Percentiles rank a stretch among this genome's conserved stretches.
phyloP scores from a whole-genome alignment of 2,113 vertebrate species.

The Callithrix jacchus region DNA sequence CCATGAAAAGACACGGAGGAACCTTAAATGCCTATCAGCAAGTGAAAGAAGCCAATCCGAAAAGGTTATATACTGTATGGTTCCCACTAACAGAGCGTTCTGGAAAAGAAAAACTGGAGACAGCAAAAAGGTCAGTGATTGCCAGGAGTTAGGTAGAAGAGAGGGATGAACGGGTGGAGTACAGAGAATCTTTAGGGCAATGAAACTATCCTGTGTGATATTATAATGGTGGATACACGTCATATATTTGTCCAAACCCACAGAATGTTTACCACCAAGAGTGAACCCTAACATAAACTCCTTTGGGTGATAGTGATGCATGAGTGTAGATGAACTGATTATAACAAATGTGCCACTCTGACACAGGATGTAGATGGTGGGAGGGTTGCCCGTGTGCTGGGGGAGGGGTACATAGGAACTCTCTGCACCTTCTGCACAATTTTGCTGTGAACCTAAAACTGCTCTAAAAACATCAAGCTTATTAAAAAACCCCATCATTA shows the following conservation, averaged over 20 bases:
- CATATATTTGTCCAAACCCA: neutral
- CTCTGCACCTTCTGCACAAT: neutral
- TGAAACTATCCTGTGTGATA: fast-evolving
- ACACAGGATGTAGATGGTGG: neutral
- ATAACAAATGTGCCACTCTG: too few relatives aligned
- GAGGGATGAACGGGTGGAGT: neutral
- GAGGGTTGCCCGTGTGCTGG: fast-evolving
- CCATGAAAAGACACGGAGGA: neutral
- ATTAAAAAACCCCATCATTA: neutral
- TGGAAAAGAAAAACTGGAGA: neutral
- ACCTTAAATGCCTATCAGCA: too few relatives aligned
- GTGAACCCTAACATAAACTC: fast-evolving
- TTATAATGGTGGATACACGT: fast-evolving
- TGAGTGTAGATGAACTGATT: fast-evolving
- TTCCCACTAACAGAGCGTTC: neutral
- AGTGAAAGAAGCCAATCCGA: neutral
- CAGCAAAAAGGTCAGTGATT: neutral
- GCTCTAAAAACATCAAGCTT: neutral
- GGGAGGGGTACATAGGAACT: neutral
- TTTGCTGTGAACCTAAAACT: neutral
- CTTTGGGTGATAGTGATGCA: fast-evolving
- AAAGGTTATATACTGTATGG: fast-evolving
- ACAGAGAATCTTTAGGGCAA: neutral
- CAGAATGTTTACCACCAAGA: fast-evolving
- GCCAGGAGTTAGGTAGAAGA: neutral